Base-by-base conservation (phyloP, 2,888 invertebrate species). In the Drosophila suboccidentalis region DNA sequence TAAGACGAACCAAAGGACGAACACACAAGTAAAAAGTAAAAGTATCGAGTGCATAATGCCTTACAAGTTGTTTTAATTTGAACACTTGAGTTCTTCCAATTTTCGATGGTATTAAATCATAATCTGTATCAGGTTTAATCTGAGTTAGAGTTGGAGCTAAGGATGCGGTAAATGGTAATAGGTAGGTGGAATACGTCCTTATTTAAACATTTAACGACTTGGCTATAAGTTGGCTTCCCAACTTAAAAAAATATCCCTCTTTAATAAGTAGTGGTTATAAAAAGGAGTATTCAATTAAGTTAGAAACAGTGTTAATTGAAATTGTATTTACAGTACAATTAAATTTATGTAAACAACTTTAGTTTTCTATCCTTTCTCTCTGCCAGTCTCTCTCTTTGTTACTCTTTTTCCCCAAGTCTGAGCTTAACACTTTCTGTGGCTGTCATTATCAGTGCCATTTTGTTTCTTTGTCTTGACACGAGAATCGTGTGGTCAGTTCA, bases 401-500 rank as follows among this genome's bases (percentile, higher is more conserved):
- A 29, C 9, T 44, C 6, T 13, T 10, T 26, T 26, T 26, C 29
- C 19, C n/a, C 38, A 3, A 4, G 22, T 11, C 26, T 5, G 13
- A 17, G 10, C 34, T 29, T 47, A 17, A 10, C 43, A 15, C 47
- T 13, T 9, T 13, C 51, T 46, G 26, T 22, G 19, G 4, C 57
- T 67, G 50, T 58, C 69, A 44, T 58, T 69, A 61, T 57, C 47
- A 50, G 54, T 58, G 19, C 39, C 10, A 49, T 43, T 62, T 13
- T 50, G 55, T 39, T 63, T 43, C 47, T 29, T 49, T 41, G 34
- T 43, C 43, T 54, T 60, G 62, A 66, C 69, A 62, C 32, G 59
- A 62, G 22, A 36, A 22, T 58, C 41, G 62, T 69, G 59, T 58
- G 76, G 76, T 77, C 74, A 74, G 44, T 36, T 50, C 36, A 43